Evolutionary conservation across 2,888 invertebrate genomes (phyloP).

Genomic region (Drosophila stalkeri): DNA sequence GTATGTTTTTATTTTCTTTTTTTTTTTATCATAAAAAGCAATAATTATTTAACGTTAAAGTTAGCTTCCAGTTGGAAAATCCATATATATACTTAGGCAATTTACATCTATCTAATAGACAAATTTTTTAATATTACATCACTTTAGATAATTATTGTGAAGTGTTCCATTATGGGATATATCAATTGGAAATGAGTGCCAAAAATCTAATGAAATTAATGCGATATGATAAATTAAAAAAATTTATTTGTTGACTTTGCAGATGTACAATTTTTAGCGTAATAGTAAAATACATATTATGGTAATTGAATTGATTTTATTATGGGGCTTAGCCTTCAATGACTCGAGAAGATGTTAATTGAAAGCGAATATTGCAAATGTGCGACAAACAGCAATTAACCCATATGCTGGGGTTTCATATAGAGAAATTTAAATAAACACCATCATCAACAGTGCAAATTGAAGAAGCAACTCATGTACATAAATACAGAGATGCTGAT

Average conservation of each 20-base stretch:
- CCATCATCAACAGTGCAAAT: not conserved
- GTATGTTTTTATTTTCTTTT: not conserved
- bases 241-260: constrained; percentile 18
- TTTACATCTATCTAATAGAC: too few species aligned
- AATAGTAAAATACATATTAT: constrained; percentile 53
- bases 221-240: constrained; percentile 3
- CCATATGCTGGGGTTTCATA: not conserved
- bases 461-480: not conserved
- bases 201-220: constrained; percentile 4
- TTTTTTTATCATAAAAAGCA: too few species aligned
- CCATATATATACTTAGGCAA: too few species aligned
- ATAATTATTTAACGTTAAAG: too few species aligned
- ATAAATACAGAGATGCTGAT: not conserved
- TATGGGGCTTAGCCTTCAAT: not conserved
- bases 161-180: too few species aligned
- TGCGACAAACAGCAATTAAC: too few species aligned
- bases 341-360: constrained; percentile 13
- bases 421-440: too few species aligned
- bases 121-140: too few species aligned
- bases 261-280: constrained; percentile 42
- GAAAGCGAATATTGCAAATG: not conserved
- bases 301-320: constrained; percentile 22
- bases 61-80: too few species aligned
- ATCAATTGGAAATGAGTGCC: not conserved
- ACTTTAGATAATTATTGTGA: not conserved